Evolutionary conservation across 2,888 invertebrate genomes (phyloP), one percentile per base, ranked within the genome.

Genomic region (Ellobium chinense): DNA sequence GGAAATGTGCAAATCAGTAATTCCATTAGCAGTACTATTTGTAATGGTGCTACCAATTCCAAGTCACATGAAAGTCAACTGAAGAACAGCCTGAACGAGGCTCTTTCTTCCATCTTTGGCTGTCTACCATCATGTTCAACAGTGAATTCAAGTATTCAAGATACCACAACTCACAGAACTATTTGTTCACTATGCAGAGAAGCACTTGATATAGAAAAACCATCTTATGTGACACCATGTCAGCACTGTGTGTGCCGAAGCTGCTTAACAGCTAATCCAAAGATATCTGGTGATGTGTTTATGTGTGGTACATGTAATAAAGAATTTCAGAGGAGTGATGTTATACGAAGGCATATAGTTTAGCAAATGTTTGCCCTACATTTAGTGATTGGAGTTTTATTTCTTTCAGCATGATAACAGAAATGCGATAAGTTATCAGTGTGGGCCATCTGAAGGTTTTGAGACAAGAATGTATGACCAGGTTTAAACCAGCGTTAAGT

Each of bases 51-150:
- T 18, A 7, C 7, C 18, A 46, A 14, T 37, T n/a, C n/a, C n/a
- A n/a, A 74, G 24, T 73, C 66, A 24, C 88, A 88, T 84, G 84
- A 84, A 54, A 77, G 82, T 56, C 68, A 81, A 24, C 77, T 89
- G 12, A 80, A 81, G 36, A 68, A 68, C 14, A 90, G 89, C 80
- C 84, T 90, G 7, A 83, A 87, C 56, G 80, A 66, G 69, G 89
- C 90, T 29, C 74, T 90, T 56, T 72, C 73, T 27, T 82, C 79
- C 31, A 80, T 88, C 7, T 80, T 91, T 21, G 34, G 39, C 37
- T 7, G 60, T 18, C 21, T 66, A 21, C 70, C 70, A 31, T 56
- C 70, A 21, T 70, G 34, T 58, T 34, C 34, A n/a, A 27, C 62
- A 37, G 9, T 9, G 9, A 31, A 62, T 62, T 5, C 31, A 21